Evolutionary conservation across 2,888 invertebrate species (phyloP).

Genomic region (Meteorus cinctellus): DNA sequence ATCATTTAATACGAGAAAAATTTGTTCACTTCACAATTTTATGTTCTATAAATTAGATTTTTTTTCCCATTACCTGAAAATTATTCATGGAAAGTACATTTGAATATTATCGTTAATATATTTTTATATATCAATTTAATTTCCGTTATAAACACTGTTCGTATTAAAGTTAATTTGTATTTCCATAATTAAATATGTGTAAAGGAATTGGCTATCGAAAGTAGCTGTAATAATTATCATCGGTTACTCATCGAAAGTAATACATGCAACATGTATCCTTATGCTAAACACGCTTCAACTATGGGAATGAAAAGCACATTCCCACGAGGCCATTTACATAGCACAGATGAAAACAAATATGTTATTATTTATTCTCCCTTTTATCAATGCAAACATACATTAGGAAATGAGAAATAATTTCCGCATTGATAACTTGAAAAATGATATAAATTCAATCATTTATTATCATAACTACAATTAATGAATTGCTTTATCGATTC

Average conservation of each 20-base stretch:
- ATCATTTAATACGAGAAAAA: neutral
- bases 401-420: slow-evolving; percentile 20
- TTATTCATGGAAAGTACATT: neutral
- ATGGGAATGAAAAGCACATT: slow-evolving; percentile 18
- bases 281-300: neutral
- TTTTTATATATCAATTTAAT: neutral
- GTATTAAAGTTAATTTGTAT: neutral
- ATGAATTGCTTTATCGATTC: neutral
- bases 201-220: slow-evolving; percentile 13
- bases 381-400: slow-evolving; percentile 8
- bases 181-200: slow-evolving; percentile 6
- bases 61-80: neutral
- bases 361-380: slow-evolving; percentile 19
- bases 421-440: neutral
- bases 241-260: slow-evolving; percentile 21
- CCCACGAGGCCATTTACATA: slow-evolving; percentile 19
- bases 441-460: neutral
- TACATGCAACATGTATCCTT: neutral
- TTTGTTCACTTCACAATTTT: neutral
- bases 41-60: neutral
- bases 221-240: slow-evolving; percentile 16
- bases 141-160: neutral
- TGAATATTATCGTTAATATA: neutral
- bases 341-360: neutral
- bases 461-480: neutral